These are phyloP conservation scores for Drosophila aldrichi DNA, from an alignment of 2,888 invertebrate genomes.

Conservation along the genomic window DNA sequence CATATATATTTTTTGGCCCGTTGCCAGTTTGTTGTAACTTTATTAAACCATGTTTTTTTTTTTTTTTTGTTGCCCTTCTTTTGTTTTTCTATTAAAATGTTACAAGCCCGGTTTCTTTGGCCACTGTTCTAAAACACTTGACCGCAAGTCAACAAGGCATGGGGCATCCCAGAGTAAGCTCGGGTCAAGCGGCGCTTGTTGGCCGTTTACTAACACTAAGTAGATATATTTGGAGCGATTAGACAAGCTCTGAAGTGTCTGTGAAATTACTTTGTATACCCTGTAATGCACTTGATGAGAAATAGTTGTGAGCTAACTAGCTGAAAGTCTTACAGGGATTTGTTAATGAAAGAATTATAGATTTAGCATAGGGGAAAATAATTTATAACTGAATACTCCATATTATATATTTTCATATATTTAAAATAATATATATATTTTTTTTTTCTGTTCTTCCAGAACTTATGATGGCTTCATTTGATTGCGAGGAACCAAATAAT, in stretches of 20 bases:
- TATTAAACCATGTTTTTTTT: slow-evolving; percentile 52
- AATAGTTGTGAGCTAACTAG: background rate
- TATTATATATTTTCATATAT: too few species aligned
- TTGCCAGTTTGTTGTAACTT: slow-evolving; percentile 57
- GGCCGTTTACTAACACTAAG: slow-evolving; percentile 22
- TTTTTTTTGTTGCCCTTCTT: slow-evolving; percentile 7
- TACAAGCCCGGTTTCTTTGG: slow-evolving; percentile 30
- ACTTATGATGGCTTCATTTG: slow-evolving; percentile 57
- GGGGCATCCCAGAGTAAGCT: slow-evolving; percentile 19
- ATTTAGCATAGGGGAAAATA: background rate
- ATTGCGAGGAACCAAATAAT: slow-evolving; percentile 55
- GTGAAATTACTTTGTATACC: slow-evolving; percentile 8
- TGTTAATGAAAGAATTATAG: background rate
- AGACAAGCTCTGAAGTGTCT: background rate
- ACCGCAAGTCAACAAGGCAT: slow-evolving; percentile 30
- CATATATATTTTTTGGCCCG: slow-evolving; percentile 35
- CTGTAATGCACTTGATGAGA: background rate
- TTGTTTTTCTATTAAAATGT: slow-evolving; percentile 59
- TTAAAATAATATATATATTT: too few species aligned
- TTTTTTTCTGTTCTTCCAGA: slow-evolving; percentile 18
- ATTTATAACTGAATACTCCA: too few species aligned
- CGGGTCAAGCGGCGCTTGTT: slow-evolving; percentile 36
- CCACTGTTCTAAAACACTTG: slow-evolving; percentile 34
- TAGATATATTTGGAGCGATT: slow-evolving; percentile 11
- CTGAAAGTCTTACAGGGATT: background rate